Evolutionary conservation across 2,797 vertebrate species (phyloP), one percentile per base, ranked within the genome.

Genomic region (Fistularia tabacaria): DNA sequence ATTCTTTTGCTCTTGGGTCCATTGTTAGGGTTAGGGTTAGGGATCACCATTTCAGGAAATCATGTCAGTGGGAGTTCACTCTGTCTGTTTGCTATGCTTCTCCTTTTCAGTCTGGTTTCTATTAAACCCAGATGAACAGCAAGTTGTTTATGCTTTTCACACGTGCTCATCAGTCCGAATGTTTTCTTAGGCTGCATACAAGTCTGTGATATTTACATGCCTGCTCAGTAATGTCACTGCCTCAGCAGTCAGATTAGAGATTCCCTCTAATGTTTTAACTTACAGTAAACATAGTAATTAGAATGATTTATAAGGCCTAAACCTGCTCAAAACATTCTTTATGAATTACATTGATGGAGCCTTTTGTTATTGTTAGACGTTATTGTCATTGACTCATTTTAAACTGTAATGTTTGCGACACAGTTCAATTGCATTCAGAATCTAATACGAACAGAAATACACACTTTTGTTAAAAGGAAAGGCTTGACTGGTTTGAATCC

Each of bases 81-180:
- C 51, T 15, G 10, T 58, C n/a, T n/a, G 54, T 65, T 54, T 63
- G 65, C 54, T 62, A 1, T 10, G 37, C 49, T 46, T 64, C 56
- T 59, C 62, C 69, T 72, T 46, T 70, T 57, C 50, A 72, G 66
- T 48, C 45, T 1, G 38, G 65, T 76, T 71, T 71, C 57, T 36
- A 36, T 60, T 46, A 58, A 55, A 62, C 69, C 36, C 57, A 53
- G 54, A 46, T 10, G 8, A 65, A 71, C 42, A 49, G 61, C 49
- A 45, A 15, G 54, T 63, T 57, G 52, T 55, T 40, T 57, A 7
- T 8, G 7, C 43, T 69, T 65, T 8, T 49, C 67, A 71, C 77
- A 73, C 73, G 65, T 81, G 68, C 70, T 57, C 57, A 57, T 40
- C 59, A 51, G 42, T 67, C 65, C 39, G 40, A n/a, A 43, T 60